Base-by-base conservation (phyloP, 1,140 invertebrate genomes). In the Pentalonia nigronervosa region DNA sequence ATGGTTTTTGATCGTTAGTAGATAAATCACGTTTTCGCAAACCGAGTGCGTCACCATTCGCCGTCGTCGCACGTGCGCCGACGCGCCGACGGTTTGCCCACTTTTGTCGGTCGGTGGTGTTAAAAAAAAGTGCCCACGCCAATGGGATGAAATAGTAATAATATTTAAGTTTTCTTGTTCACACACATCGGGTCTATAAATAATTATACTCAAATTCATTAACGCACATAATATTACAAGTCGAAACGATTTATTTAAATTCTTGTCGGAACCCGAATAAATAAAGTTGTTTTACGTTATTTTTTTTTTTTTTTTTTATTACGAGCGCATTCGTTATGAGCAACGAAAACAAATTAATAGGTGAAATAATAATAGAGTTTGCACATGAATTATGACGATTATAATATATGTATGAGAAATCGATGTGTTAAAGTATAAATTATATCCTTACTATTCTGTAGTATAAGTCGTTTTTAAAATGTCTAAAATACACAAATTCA, bases 21-120 rank as follows among this genome's bases (percentile, higher is more conserved):
- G 91, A 93, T 93, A 93, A 93, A 93, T 93, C 91, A 93, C 91
- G 91, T 93, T 93, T 30, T 53, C 67, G 91, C 67, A 0, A 53
- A 86, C 47, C 34, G 34, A 53, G 47, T 93, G 81, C 81, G 91
- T 93, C 81, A 53, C 91, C 81, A 48, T 53, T 53, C 36, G 45
- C 23, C 25, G 47, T 2, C 41, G 36, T 25, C 36, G 34, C 45
- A 30, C 30, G 87, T 41, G 41, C 87, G 36, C 36, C 89, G 36
- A 25, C 25, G 87, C 88, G 53, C 53, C 23, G 23, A 11, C 23
- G 23, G 47, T 89, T 56, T 36, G n/a, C 88, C 88, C 50, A 50
- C 48, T 50, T 90, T 90, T 90, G 23, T 90, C 36, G 88, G 21
- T 30, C 48, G 48, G 48, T 88, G 23, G 53, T 17, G 53, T 48